Evolutionary conservation across 1,140 invertebrate species (phyloP).

Genomic region (Eriosoma lanigerum): DNA sequence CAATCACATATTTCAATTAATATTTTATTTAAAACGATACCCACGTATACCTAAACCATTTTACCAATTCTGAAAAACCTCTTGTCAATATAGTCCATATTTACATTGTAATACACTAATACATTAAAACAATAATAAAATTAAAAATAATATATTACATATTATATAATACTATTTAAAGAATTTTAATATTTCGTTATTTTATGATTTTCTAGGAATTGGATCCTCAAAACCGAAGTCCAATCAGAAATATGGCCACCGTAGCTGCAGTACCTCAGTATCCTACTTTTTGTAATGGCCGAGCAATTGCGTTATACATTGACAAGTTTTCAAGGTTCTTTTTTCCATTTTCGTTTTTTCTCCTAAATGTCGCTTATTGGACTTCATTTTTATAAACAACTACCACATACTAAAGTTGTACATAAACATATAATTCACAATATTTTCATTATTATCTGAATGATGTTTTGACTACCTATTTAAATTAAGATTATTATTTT

Average conservation of each 20-base stretch:
- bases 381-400: conserved; percentile 66
- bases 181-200: background rate
- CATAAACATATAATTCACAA: background rate
- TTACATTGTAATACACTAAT: too few species aligned
- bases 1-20: too few species aligned
- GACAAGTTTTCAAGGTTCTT: conserved; percentile 84
- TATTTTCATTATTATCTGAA: background rate
- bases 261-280: conserved; percentile 66
- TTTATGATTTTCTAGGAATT: conserved; percentile 58
- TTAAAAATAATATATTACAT: too few species aligned
- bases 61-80: too few species aligned
- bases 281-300: conserved; percentile 80
- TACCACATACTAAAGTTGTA: background rate
- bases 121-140: too few species aligned
- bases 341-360: conserved; percentile 84
- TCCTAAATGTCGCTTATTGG: conserved; percentile 87
- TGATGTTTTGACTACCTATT: background rate
- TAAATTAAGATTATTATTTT: too few species aligned
- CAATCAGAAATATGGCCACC: conserved; percentile 53
- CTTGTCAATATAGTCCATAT: too few species aligned
- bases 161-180: too few species aligned
- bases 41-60: too few species aligned
- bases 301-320: conserved; percentile 80
- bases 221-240: conserved; percentile 60
- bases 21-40: too few species aligned